Percentiles rank a stretch among this genome's conserved stretches.
Evolutionary conservation across 92 coral and sea anemone genomes (phyloP).

Genomic region (Anthopleura xanthogrammica): DNA sequence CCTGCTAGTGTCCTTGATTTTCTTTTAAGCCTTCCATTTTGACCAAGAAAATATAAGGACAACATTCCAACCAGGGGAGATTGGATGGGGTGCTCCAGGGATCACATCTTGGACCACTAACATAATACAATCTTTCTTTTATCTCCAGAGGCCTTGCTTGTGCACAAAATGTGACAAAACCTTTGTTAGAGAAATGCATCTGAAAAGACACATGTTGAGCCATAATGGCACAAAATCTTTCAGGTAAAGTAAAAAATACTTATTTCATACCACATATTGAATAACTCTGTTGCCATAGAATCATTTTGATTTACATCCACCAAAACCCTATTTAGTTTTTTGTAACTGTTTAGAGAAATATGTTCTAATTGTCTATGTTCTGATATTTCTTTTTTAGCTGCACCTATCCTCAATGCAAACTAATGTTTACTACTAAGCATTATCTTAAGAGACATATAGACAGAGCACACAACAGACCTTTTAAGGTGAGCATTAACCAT

Average conservation of each 20-base stretch:
- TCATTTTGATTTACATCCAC: no score
- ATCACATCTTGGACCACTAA: no score
- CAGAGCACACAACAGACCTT: conserved; percentile 77
- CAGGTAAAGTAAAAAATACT: conserved; percentile 23
- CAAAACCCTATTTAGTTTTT: no score
- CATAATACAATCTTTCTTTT: background rate
- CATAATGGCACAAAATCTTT: conserved; percentile 63
- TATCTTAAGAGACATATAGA: conserved; percentile 64
- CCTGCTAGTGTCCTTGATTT: no score
- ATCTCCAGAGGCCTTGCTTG: conserved; percentile 71
- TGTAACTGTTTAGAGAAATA: background rate
- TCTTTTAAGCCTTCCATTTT: no score
- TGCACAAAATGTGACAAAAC: conserved; percentile 79
- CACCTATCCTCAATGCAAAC: conserved; percentile 51
- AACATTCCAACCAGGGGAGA: no score
- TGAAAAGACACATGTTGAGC: conserved; percentile 65
- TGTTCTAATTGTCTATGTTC: background rate
- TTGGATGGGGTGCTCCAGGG: background rate
- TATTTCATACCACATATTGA: background rate
- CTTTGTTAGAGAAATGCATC: conserved; percentile 69
- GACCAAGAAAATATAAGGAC: no score
- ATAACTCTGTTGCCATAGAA: background rate
- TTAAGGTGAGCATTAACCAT: conserved; percentile 51
- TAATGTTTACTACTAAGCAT: conserved; percentile 70
- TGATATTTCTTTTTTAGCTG: conserved; percentile 52